Conservation (phyloP, 1,140 invertebrate genomes). For the Gryllus bimaculatus region DNA sequence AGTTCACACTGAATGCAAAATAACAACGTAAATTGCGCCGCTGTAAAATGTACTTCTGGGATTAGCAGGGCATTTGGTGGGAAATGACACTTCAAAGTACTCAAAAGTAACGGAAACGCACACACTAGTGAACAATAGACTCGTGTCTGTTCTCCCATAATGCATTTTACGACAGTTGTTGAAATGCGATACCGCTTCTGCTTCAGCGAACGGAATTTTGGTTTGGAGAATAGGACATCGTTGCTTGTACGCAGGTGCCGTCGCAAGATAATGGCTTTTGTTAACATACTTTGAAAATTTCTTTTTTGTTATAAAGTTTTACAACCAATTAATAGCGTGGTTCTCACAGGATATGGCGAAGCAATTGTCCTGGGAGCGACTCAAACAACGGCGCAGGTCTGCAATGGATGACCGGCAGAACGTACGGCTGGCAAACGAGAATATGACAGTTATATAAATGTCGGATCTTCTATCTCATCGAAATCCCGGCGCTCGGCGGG, state of each 20-base stretch:
- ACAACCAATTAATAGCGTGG: background rate
- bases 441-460: background rate
- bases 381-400: background rate
- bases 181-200: background rate
- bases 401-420: background rate
- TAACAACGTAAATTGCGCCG: no score
- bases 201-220: background rate
- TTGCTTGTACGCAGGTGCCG: background rate
- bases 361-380: background rate
- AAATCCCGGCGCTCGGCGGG: background rate
- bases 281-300: background rate
- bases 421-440: background rate
- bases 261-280: background rate
- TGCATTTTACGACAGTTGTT: background rate
- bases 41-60: no score
- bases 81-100: no score
- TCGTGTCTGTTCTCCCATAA: background rate
- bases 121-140: background rate
- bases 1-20: no score
- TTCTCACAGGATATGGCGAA: background rate
- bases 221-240: background rate
- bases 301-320: background rate
- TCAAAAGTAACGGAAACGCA: background rate
- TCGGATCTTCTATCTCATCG: background rate
- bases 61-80: no score